A percentile compares a stretch with the other conserved stretches of the same genome.
phyloP scores from a whole-genome alignment of 2,113 vertebrate species.

The Gadus macrocephalus region DNA sequence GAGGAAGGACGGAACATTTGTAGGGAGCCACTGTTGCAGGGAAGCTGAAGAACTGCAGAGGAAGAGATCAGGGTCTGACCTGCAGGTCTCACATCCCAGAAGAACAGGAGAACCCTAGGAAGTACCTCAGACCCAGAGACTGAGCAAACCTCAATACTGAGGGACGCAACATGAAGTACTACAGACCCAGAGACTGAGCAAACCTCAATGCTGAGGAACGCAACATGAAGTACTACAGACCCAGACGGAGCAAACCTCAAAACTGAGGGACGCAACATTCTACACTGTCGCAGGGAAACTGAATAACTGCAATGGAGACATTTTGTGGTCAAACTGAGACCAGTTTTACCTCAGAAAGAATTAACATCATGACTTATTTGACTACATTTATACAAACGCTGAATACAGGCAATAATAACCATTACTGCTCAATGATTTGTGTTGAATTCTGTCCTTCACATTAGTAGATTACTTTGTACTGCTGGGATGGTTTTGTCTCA shows the following conservation, averaged over 20 bases:
- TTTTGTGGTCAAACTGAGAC: background rate
- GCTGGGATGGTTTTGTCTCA: slow-evolving; percentile 51
- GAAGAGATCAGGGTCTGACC: background rate
- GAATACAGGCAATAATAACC: background rate
- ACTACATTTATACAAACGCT: background rate
- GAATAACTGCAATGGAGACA: too few relatives aligned
- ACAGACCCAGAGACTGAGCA: too few relatives aligned
- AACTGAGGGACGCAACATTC: too few relatives aligned
- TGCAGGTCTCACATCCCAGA: background rate
- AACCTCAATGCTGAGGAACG: too few relatives aligned
- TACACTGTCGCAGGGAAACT: too few relatives aligned
- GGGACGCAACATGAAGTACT: too few relatives aligned
- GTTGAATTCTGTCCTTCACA: background rate
- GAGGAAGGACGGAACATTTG: slow-evolving; percentile 95
- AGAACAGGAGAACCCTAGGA: too few relatives aligned
- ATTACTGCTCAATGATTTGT: background rate
- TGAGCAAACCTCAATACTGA: too few relatives aligned
- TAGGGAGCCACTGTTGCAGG: slow-evolving; percentile 91
- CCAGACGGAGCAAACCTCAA: too few relatives aligned
- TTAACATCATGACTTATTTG: background rate
- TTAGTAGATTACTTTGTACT: background rate
- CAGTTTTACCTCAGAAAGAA: background rate
- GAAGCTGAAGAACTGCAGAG: slow-evolving; percentile 89
- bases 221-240: too few relatives aligned
- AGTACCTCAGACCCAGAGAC: too few relatives aligned